phyloP scores from a whole-genome alignment of 2,888 invertebrate genomes.

The Aromia moschata region DNA sequence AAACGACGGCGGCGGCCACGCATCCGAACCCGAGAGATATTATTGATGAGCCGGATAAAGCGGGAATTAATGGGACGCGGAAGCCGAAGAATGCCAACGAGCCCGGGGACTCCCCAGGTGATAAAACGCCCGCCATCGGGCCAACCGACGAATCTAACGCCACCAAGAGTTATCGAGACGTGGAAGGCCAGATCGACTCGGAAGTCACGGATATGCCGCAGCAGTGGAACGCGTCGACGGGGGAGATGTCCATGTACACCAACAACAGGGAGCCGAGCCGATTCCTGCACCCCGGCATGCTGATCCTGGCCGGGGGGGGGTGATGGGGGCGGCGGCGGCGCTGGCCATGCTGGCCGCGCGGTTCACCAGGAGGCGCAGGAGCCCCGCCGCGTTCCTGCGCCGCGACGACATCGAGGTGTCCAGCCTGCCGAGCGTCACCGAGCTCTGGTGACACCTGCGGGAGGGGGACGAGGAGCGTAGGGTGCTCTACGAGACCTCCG shows the following conservation, averaged over 20 bases:
- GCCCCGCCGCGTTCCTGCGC: slow-evolving; percentile 48
- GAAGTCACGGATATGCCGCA: slow-evolving; percentile 44
- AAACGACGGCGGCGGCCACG: neutral
- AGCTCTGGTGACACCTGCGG: slow-evolving; percentile 76
- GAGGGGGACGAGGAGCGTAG: slow-evolving; percentile 66
- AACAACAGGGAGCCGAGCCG: slow-evolving; percentile 48
- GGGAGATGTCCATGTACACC: slow-evolving; percentile 55
- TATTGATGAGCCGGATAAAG: slow-evolving; percentile 22
- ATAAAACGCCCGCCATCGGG: slow-evolving; percentile 16
- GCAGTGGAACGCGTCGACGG: slow-evolving; percentile 47
- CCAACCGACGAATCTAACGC: slow-evolving; percentile 23
- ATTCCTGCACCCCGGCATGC: slow-evolving; percentile 67
- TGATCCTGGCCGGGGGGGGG: slow-evolving; percentile 67
- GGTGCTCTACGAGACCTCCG: slow-evolving; percentile 54
- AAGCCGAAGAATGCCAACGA: slow-evolving; percentile 36
- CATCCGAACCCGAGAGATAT: neutral
- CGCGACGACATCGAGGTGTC: slow-evolving; percentile 70
- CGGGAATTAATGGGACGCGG: slow-evolving; percentile 20
- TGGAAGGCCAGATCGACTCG: slow-evolving; percentile 31
- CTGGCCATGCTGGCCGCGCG: slow-evolving; percentile 63
- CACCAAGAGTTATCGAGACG: slow-evolving; percentile 25
- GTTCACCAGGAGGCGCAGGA: slow-evolving; percentile 56
- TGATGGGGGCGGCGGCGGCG: slow-evolving; percentile 67
- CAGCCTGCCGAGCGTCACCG: slow-evolving; percentile 69
- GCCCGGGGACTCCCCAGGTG: slow-evolving; percentile 28